Evolutionary conservation across 92 coral and sea anemone genomes (phyloP), one percentile per base, ranked within the genome.

Genomic region (Paragorgia papillata): DNA sequence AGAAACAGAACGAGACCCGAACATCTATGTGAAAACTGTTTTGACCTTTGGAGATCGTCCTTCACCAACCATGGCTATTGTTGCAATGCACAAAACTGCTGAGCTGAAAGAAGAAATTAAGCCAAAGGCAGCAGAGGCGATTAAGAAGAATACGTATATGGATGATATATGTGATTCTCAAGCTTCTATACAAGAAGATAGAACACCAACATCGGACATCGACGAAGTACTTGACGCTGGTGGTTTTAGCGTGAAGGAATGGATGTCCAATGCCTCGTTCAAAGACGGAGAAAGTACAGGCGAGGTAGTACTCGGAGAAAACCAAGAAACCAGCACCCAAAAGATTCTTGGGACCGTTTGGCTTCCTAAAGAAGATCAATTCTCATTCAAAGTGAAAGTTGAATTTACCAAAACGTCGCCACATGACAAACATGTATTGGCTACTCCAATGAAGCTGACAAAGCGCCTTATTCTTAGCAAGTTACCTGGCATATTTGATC

Each of bases 401-500:
- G 74, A 50, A 14, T 35, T 17, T 8, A 20, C 0, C 10, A 7
- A 18, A 9, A 12, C 33, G 31, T 18, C 74, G 4, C 26, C 15
- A 2, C 15, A 9, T 0, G 29, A 19, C 10, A 46, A 48, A 10
- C n/a, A 20, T n/a, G 4, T n/a, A 33, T 1, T 0, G 0, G 15
- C 20, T 0, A 2, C 19, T 32, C 57, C 81, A 57, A 26, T 22
- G 15, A 43, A 27, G 81, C 30, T 79, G 54, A 66, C 83, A 0
- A 79, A 79, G 29, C 67, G 76, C 53, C 53, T 57, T 32, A 81
- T 85, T 62, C 75, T 85, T 1, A 75, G 85, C 62, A 75, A 76
- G 59, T 30, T 85, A 31, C 82, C 89, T n/a, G 85, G 79, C 10
- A 80, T 74, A 41, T 85, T 75, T 41, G 83, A 85, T 65, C 85